Evolutionary conservation across 1,140 invertebrate species (phyloP), one percentile per base, ranked within the genome.

Genomic region (Cotesia glomerata): DNA sequence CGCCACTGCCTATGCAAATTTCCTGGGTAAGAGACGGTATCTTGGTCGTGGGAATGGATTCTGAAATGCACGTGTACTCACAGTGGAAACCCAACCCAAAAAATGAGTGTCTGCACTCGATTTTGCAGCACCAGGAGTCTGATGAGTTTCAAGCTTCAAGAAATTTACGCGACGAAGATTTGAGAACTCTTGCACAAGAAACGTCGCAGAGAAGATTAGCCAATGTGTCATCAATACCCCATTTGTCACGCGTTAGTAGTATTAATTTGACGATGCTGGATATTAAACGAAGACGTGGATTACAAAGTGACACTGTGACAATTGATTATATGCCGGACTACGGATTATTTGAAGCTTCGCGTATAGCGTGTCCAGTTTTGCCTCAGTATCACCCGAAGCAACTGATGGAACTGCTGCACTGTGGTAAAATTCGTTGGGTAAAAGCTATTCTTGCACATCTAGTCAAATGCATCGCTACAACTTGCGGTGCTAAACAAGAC

Each of bases 321-420:
- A 77, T 85, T 59, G 92, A 94, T 78, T 95, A 95, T 77, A 95
- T 96, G 93, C 94, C 95, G 0, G 95, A 98, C 84, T 96, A 95
- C 82, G 97, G 98, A 0, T 83, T 99, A 39, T 99, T 99, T 88
- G 97, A 99, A 84, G 97, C 97, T 0, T 95, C 96, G n/a, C 90
- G 96, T 63, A 95, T 98, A 77, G 96, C 96, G 0, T 97, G 95
- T 81, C 98, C 98, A 0, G 97, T 99, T n/a, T 86, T 99, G 72
- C 98, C 98, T 0, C 98, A 99, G 80, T 99, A 99, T 87, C 98
- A 99, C 90, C 98, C 98, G 0, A 98, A 98, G 82, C 97, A 99
- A 81, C 86, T 99, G 3, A 98, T 99, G 94, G 98, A 99, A 84
- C 87, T 99, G n/a, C 88, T 99, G 0, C 99, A 99, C 86, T 98